phyloP scores from a whole-genome alignment of 2,113 vertebrate species.

The Furnarius figulus region DNA sequence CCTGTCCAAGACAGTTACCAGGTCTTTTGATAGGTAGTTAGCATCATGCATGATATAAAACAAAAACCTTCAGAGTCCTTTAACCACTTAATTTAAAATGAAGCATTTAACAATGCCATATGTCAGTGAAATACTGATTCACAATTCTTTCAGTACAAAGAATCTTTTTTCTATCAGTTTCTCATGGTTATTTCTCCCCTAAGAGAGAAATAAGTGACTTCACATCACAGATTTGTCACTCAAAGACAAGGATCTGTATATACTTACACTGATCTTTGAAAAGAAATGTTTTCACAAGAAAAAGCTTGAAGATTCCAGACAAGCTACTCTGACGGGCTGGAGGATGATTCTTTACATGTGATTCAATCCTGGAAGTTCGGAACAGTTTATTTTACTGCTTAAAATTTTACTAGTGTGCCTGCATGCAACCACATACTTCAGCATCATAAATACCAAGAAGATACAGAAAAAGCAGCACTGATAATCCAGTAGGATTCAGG shows the following conservation, averaged over 20 bases:
- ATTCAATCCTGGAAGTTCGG: neutral
- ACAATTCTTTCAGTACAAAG: neutral
- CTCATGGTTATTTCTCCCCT: neutral
- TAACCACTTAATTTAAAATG: neutral
- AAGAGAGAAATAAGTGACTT: neutral
- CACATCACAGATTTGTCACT: neutral
- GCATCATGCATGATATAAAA: neutral
- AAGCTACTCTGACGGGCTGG: neutral
- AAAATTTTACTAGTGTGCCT: neutral
- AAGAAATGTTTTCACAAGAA: neutral
- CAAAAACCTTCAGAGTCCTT: neutral
- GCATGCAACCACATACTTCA: neutral
- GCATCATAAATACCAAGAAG: neutral
- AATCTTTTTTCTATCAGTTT: neutral
- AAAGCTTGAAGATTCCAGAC: neutral
- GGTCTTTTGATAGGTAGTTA: neutral
- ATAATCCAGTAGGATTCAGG: neutral
- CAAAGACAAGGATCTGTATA: neutral
- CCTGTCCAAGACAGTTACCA: neutral
- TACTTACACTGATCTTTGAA: neutral
- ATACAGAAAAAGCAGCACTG: neutral
- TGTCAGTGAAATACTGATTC: neutral
- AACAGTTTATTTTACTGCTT: neutral
- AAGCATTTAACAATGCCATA: neutral
- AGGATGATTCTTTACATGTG: neutral